phyloP scores from a whole-genome alignment of 2,797 vertebrate species.

The Lophura swinhoii region DNA sequence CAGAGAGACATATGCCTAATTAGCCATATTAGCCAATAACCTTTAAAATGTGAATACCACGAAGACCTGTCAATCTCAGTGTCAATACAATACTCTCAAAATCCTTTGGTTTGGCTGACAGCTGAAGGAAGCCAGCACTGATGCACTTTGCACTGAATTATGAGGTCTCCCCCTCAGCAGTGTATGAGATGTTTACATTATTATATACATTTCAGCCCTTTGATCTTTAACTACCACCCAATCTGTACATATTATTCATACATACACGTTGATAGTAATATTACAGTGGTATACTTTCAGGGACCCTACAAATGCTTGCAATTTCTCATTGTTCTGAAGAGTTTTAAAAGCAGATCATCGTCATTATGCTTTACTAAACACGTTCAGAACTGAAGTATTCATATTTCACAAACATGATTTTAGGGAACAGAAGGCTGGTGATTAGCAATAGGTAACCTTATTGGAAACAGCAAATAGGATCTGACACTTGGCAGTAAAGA shows the following conservation, averaged over 20 bases:
- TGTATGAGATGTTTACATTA: not conserved
- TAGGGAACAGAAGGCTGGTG: not conserved
- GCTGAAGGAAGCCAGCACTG: not conserved
- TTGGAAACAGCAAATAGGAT: not conserved
- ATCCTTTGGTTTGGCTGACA: not conserved
- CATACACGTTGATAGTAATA: not conserved
- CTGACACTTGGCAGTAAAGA: not conserved
- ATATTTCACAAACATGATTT: not conserved
- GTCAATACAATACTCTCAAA: not conserved
- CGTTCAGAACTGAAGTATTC: not conserved
- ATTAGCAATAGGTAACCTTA: not conserved
- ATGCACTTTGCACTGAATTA: not conserved
- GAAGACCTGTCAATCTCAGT: not conserved
- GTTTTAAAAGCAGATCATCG: not conserved
- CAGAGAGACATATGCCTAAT: not conserved
- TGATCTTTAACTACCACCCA: not conserved
- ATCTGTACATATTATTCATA: not conserved
- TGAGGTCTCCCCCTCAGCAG: not conserved
- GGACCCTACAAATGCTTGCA: not conserved
- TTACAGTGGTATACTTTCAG: not conserved
- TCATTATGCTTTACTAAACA: not conserved
- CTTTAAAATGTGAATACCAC: not conserved
- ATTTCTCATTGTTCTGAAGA: not conserved
- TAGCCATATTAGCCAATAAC: not conserved
- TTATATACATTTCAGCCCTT: not conserved